These are phyloP conservation scores for Pycnonotus jocosus DNA, from an alignment of 2,113 vertebrate species.

Conservation along the genomic window DNA sequence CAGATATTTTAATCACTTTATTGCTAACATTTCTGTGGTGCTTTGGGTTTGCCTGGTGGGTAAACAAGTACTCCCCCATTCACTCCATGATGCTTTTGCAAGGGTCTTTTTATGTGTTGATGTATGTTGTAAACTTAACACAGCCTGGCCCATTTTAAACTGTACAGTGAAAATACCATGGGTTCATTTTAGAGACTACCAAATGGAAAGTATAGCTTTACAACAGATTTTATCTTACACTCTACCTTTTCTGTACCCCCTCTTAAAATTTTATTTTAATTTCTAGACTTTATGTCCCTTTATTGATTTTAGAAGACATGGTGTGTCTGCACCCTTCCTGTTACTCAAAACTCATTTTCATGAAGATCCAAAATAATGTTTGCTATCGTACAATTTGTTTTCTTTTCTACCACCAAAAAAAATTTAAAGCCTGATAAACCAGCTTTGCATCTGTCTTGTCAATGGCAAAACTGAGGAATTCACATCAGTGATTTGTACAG, in stretches of 20 bases:
- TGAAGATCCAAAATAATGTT: not conserved
- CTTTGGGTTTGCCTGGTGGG: not conserved
- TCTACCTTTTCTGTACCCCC: not conserved
- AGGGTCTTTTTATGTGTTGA: not conserved
- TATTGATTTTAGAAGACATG: not conserved
- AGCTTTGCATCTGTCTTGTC: not conserved
- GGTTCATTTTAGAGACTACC: not conserved
- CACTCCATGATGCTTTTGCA: not conserved
- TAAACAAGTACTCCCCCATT: not conserved
- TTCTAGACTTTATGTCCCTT: not conserved
- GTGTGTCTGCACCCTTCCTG: not conserved
- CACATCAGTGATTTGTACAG: not conserved
- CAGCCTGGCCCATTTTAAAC: not conserved
- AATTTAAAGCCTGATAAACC: not conserved
- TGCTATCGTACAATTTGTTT: rapidly evolving
- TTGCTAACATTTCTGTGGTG: not conserved
- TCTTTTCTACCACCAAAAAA: not conserved
- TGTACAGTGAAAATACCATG: not conserved
- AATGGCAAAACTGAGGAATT: not conserved
- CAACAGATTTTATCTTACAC: not conserved
- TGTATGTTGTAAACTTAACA: not conserved
- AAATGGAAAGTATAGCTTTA: not conserved
- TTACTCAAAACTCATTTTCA: not conserved
- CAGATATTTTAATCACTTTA: not conserved
- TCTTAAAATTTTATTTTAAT: not conserved